Evolutionary conservation across 2,888 invertebrate species (phyloP), one percentile per base, ranked within the genome.

Genomic region (Polyploca ridens): DNA sequence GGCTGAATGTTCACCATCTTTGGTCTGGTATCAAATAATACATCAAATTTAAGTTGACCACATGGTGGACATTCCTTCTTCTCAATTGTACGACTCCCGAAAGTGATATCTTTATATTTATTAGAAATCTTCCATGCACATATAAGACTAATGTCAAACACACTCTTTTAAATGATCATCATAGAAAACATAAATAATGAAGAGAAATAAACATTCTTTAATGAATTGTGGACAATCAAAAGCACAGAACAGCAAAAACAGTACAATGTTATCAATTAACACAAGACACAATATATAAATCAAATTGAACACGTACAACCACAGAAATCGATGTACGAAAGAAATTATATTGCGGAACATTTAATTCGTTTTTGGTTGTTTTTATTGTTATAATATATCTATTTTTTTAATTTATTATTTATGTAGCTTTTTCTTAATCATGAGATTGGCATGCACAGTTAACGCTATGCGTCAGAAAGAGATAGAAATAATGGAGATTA

Each of bases 121-220:
- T 80, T 81, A 85, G 77, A 86, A 41, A 88, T 88, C 89, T 89
- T 93, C 91, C 94, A 94, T 94, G 94, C 94, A 94, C 94, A 94
- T 94, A 91, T 92, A 90, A 90, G 86, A 89, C 88, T 84, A 89
- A 90, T 89, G 93, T 92, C 94, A 93, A 93, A 93, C 94, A 94
- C 94, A 94, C 94, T 94, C 94, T 88, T 82, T 77, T 78, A 75
- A 82, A 83, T 75, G 78, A 79, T 83, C 79, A 74, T 79, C 69
- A 61, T 54, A 19, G 73, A 80, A 79, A 78, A 79, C 78, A 73
- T 73, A 71, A 73, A 76, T 78, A 78, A 76, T 76, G 79, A 76
- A 80, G 73, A 74, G 76, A 72, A 75, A 68, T 67, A 82, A 77
- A 77, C 73, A 68, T 66, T 74, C 71, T 75, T 74, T 78, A 78